phyloP scores from a whole-genome alignment of 1,140 invertebrate genomes.

The Brachionus asplanchnoidis region DNA sequence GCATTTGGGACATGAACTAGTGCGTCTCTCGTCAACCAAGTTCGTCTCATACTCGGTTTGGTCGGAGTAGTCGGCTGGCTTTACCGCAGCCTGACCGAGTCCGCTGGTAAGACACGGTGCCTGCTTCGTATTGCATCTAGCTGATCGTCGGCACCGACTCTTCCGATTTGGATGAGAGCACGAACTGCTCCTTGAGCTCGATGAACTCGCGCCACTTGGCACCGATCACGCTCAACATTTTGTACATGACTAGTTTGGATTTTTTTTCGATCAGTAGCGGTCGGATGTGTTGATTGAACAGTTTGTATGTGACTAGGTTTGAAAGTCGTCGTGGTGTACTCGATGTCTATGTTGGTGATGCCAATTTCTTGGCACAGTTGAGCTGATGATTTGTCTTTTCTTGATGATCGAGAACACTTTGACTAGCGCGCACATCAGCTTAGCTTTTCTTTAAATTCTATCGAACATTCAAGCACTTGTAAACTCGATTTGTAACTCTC shows the following conservation, averaged over 20 bases:
- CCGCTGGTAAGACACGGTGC: not conserved
- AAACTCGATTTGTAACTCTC: too few species aligned
- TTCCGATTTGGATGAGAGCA: not conserved
- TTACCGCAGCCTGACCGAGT: slow-evolving; percentile 8
- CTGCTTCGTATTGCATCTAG: not conserved
- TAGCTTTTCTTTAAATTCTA: too few species aligned
- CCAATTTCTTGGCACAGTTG: slow-evolving; percentile 87
- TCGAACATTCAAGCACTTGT: too few species aligned
- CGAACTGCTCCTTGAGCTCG: slow-evolving; percentile 62
- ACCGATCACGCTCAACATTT: slow-evolving; percentile 88
- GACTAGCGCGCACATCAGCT: too few species aligned
- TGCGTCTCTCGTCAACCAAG: not conserved
- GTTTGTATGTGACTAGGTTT: slow-evolving; percentile 87
- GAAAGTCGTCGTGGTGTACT: slow-evolving; percentile 88
- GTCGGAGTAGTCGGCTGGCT: slow-evolving; percentile 52
- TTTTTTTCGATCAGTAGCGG: slow-evolving; percentile 87
- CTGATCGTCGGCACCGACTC: not conserved
- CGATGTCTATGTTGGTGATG: slow-evolving; percentile 80
- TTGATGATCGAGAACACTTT: too few species aligned
- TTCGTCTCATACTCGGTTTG: not conserved
- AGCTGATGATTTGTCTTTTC: slow-evolving; percentile 48
- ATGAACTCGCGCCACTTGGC: slow-evolving; percentile 93
- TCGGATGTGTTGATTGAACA: slow-evolving; percentile 87
- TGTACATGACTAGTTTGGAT: slow-evolving; percentile 69
- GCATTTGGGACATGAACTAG: not conserved